Base-by-base conservation (phyloP, 2,113 vertebrate genomes). In the Spizaetus ornatus region DNA sequence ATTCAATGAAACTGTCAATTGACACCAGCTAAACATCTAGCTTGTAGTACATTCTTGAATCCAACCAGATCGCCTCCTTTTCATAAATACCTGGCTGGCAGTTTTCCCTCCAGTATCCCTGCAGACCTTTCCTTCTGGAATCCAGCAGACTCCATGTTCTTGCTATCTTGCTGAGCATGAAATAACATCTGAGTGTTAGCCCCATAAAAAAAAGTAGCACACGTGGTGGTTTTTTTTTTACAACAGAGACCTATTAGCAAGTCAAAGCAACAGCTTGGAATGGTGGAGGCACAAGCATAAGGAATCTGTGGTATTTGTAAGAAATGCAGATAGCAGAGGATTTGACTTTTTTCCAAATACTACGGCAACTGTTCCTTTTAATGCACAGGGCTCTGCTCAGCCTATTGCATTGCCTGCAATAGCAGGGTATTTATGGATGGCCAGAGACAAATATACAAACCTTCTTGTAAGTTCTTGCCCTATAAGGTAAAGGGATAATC, bases 321-420 rank as follows among this genome's bases (percentile, higher is more conserved):
- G 88, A 96, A 95, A 96, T 87, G 93, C 74, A 95, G 91, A 96
- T 95, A 96, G 84, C 58, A 90, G 82, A 94, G 45, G 29, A 89
- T 96, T 93, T 94, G 47, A 90, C 87, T 97, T 95, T 91, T 92
- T 97, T 96, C 95, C 90, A 97, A 96, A 97, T 93, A 95, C 95
- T 92, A 88, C 5, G 0, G 82, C 91, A 93, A 91, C 90, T 72
- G 50, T 65, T 93, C 62, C 40, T 65, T 70, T 67, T 86, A 62
- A 89, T 45, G 82, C 88, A 79, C 66, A 52, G 82, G 70, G 56
- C 52, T 89, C 66, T 86, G 77, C 70, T 85, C 58, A 77, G 76
- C 66, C 72, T 73, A 32, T 62, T 70, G 65, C 69, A 53, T 6
- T 80, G 71, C 73, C 86, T 89, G 52, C 59, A 88, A 62, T 48